phyloP scores from a whole-genome alignment of 2,888 invertebrate species.

The Lycia hirtaria region DNA sequence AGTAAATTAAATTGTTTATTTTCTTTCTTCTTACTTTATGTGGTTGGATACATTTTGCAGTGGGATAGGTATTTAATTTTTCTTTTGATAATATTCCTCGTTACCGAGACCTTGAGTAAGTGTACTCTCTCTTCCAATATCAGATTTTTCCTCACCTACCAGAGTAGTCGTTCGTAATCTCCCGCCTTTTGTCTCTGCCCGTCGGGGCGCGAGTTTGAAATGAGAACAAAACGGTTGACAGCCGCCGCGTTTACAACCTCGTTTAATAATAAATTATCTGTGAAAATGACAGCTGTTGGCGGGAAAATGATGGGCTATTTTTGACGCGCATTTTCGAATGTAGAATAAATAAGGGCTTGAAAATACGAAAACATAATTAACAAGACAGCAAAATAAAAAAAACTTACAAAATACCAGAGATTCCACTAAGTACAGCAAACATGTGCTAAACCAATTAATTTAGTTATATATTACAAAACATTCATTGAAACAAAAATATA shows the following conservation, averaged over 20 bases:
- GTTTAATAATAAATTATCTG: slow-evolving; percentile 54
- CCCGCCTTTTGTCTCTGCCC: slow-evolving; percentile 60
- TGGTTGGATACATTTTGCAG: too few species aligned
- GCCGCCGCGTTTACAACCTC: slow-evolving; percentile 64
- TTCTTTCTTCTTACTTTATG: too few species aligned
- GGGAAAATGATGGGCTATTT: slow-evolving; percentile 39
- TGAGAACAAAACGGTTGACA: slow-evolving; percentile 62
- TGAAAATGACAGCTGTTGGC: slow-evolving; percentile 40
- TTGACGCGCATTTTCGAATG: slow-evolving; percentile 16
- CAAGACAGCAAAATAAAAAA: too few species aligned
- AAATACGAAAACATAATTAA: too few species aligned
- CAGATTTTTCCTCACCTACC: slow-evolving; percentile 52
- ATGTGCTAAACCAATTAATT: too few species aligned
- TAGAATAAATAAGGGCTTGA: neutral
- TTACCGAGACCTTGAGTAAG: slow-evolving; percentile 14
- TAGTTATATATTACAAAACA: too few species aligned
- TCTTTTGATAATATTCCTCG: too few species aligned
- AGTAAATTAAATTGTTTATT: too few species aligned
- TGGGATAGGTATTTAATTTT: too few species aligned
- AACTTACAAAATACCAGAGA: too few species aligned
- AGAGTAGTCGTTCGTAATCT: slow-evolving; percentile 62
- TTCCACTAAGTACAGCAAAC: too few species aligned
- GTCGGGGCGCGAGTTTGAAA: slow-evolving; percentile 65
- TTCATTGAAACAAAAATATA: too few species aligned
- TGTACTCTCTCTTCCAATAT: slow-evolving; percentile 27